Conservation (phyloP, 2,797 vertebrate species). For the Clarias laeviceps region DNA sequence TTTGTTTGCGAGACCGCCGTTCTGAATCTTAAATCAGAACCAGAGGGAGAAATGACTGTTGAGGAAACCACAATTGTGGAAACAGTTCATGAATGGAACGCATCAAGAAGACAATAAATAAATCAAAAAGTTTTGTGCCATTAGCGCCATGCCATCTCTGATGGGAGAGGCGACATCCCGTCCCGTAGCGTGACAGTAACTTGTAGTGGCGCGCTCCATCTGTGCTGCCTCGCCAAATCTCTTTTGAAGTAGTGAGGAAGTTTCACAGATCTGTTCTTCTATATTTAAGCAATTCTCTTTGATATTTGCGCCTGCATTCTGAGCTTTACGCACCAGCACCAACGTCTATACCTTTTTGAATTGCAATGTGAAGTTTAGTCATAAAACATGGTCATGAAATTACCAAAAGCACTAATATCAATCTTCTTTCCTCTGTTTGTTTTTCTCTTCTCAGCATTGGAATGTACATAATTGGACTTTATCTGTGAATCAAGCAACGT, state of each 20-base stretch:
- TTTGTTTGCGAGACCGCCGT: slow-evolving; percentile 57
- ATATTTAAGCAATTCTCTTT: slow-evolving; percentile 56
- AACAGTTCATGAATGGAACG: slow-evolving; percentile 36
- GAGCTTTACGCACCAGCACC: slow-evolving; percentile 4
- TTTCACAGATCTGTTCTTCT: slow-evolving; percentile 56
- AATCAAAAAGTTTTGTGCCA: slow-evolving; percentile 50
- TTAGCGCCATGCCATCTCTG: slow-evolving; percentile 52
- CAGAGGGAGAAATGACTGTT: slow-evolving; percentile 59
- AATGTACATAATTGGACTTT: slow-evolving; percentile 59
- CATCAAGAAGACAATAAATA: slow-evolving; percentile 53
- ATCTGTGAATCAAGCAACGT: slow-evolving; percentile 63
- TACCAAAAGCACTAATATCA: not conserved
- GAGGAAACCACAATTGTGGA: slow-evolving; percentile 57
- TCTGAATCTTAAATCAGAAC: slow-evolving; percentile 68
- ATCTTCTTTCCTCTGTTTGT: slow-evolving; percentile 26
- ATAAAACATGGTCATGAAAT: not conserved
- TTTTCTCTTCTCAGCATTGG: slow-evolving; percentile 43
- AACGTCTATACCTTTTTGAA: not conserved
- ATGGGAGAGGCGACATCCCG: slow-evolving; percentile 54
- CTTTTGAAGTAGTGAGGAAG: slow-evolving; percentile 70
- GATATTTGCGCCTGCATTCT: slow-evolving; percentile 39
- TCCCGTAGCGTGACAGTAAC: slow-evolving; percentile 62
- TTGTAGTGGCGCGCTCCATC: slow-evolving; percentile 67
- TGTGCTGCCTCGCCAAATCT: slow-evolving; percentile 64
- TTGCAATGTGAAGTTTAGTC: not conserved